These are phyloP conservation scores for Stomatorhinus ivindoensis DNA, from an alignment of 2,113 vertebrate species.

Conservation along the genomic window DNA sequence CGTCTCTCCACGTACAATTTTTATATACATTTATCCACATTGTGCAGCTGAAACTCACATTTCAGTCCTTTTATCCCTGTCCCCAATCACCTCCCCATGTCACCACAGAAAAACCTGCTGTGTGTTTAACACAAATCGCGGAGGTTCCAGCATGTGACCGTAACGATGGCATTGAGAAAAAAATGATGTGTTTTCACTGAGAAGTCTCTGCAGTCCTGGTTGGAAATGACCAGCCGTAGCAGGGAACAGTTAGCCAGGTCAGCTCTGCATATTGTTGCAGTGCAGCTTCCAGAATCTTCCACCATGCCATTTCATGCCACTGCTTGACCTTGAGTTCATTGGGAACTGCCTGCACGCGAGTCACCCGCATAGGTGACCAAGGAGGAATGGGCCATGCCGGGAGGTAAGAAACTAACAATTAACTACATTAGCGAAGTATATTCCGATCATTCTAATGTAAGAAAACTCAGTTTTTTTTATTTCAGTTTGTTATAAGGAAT, in stretches of 20 bases:
- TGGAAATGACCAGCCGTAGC: not conserved
- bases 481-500: not conserved
- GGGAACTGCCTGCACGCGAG: not conserved
- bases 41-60: not conserved
- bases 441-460: not conserved
- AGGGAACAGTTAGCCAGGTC: not conserved
- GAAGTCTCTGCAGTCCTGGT: not conserved
- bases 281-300: not conserved
- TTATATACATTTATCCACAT: not conserved
- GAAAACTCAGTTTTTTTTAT: not conserved
- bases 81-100: not conserved
- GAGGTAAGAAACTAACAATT: not conserved
- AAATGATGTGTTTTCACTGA: not conserved
- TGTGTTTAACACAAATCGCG: not conserved
- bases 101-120: not conserved
- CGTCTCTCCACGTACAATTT: not conserved
- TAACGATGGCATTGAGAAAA: not conserved
- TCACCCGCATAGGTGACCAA: not conserved
- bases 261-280: not conserved
- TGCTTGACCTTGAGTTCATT: not conserved
- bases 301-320: not conserved
- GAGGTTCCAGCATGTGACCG: not conserved
- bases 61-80: not conserved
- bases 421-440: not conserved
- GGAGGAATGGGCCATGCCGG: not conserved